Conservation (phyloP, 1,140 invertebrate genomes). For the Coenobita brevimanus region DNA sequence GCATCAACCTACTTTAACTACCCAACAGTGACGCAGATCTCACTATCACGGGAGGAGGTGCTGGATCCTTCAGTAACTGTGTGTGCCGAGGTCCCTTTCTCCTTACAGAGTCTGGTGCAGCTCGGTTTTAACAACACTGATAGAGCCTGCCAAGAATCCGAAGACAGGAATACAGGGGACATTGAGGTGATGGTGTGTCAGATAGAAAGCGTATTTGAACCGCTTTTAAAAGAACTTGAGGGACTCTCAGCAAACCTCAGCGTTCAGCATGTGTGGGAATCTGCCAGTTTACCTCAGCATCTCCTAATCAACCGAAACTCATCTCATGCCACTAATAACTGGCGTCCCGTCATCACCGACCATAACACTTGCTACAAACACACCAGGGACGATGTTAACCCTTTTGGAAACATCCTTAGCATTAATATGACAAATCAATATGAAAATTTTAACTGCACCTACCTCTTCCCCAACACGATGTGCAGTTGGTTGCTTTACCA, state of each 20-base stretch:
- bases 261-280: background rate
- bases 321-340: too few relatives aligned
- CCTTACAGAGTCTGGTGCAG: background rate
- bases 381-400: too few relatives aligned
- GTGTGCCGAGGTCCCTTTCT: constrained; percentile 7
- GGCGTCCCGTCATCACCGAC: too few relatives aligned
- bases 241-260: background rate
- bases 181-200: background rate
- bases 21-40: constrained; percentile 3
- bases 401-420: too few relatives aligned
- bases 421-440: too few relatives aligned
- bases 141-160: background rate
- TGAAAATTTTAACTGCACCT: background rate
- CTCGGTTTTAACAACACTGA: constrained; percentile 1
- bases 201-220: background rate
- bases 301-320: too few relatives aligned
- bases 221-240: background rate
- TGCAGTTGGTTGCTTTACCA: background rate
- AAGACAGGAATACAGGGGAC: background rate
- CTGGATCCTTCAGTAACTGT: background rate
- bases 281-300: background rate
- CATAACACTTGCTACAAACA: too few relatives aligned
- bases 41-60: background rate
- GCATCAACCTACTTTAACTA: background rate
- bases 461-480: background rate